A percentile compares a stretch with the other conserved stretches of the same genome.
phyloP scores from a whole-genome alignment of 2,888 invertebrate species.

The Nymphalis urticae region DNA sequence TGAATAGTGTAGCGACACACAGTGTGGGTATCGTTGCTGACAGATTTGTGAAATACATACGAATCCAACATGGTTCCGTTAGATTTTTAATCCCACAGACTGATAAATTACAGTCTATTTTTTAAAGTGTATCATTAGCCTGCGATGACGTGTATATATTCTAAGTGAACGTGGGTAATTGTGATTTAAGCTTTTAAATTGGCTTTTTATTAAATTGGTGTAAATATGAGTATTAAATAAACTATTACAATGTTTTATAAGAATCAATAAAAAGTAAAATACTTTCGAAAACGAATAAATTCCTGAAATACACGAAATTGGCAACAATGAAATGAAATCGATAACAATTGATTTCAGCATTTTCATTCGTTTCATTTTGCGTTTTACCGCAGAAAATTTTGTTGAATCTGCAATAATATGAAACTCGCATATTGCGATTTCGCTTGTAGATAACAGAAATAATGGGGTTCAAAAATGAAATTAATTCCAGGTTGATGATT shows the following conservation, averaged over 20 bases:
- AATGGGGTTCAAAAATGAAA: constrained; percentile 82
- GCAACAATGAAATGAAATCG: constrained; percentile 21
- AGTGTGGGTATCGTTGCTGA: constrained; percentile 62
- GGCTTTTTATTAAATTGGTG: background rate
- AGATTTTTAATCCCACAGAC: constrained; percentile 39
- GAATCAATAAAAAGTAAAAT: background rate
- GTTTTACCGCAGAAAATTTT: constrained; percentile 71
- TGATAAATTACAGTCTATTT: constrained; percentile 31
- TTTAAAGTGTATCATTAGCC: constrained; percentile 29
- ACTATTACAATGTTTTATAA: background rate
- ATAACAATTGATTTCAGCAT: constrained; percentile 33
- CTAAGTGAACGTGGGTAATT: constrained; percentile 25
- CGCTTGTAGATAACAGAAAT: constrained; percentile 79
- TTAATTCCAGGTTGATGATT: constrained; percentile 83
- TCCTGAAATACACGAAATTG: background rate
- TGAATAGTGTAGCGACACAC: constrained; percentile 63
- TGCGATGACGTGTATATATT: constrained; percentile 26
- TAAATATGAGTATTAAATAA: background rate
- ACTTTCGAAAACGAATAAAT: background rate
- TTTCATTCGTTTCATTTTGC: constrained; percentile 38
- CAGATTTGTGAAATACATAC: constrained; percentile 76
- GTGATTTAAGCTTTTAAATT: constrained; percentile 21
- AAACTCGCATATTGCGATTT: constrained; percentile 79
- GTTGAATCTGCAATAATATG: constrained; percentile 73
- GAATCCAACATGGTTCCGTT: constrained; percentile 53